Base-by-base conservation (phyloP, 92 coral and sea anemone genomes). In the Palythoa caribaeorum region DNA sequence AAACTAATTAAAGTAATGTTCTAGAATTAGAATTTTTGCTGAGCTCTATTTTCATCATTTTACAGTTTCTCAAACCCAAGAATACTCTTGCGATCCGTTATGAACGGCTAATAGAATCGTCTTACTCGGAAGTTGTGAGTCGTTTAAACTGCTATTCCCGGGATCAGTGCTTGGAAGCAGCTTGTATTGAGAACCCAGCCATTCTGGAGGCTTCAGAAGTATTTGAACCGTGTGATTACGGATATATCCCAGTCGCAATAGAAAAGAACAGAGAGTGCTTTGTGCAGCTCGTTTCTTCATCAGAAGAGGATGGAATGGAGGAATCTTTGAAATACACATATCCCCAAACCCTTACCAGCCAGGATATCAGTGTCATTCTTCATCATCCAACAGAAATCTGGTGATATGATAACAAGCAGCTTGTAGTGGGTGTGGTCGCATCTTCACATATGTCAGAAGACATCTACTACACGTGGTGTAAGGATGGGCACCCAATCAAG, bases 361-460 rank as follows among this genome's bases (percentile, higher is more conserved):
- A 84, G 39, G 50, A 54, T 51, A 28, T 76, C 66, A 55, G 57
- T 54, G 50, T 68, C 21, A 87, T 78, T 40, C 84, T 87, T 12
- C 90, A 87, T 47, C 85, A 77, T 28, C 90, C 85, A 39, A n/a
- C 60, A 13, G 85, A 78, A 77, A 50, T 78, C 78, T 87, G 90
- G 90, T 85, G 90, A 15, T 87, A 44, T 48, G 85, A 87, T 36
- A 50, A 38, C 52, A 62, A 77, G 4, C 77, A 78, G 37, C 47
- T 78, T 0, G 68, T 78, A 78, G 15, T 87, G 8, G 78, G 84
- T 6, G 85, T 87, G 12, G 78, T 87, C 39, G 7, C 85, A 65
- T 87, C 78, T 13, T 38, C 48, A 37, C 85, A 87, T 60, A 77
- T 87, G 90, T 77, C 77, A 7, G 78, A 21, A 48, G 75, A 77